Percentiles rank a stretch among this genome's conserved stretches.
phyloP scores from a whole-genome alignment of 2,113 vertebrate genomes.

The Cervus canadensis region DNA sequence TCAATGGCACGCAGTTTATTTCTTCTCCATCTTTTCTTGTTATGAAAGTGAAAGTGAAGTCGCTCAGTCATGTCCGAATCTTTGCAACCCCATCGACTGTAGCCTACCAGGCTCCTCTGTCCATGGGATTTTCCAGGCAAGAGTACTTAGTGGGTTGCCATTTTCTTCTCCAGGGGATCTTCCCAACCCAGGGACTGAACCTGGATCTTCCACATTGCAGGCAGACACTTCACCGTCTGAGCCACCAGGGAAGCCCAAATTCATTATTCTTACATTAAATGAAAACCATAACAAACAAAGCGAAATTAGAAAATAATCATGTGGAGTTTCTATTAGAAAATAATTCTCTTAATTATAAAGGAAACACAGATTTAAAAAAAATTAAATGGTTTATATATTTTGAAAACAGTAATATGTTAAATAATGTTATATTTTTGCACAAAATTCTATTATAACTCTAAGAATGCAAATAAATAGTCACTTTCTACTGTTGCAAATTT shows the following conservation, averaged over 20 bases:
- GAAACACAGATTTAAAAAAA: neutral
- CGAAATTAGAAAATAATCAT: neutral
- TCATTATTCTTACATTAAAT: neutral
- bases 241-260: neutral
- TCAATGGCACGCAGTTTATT: neutral
- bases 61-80: rapidly evolving
- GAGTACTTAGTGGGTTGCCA: neutral
- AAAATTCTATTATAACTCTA: neutral
- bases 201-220: neutral
- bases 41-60: neutral
- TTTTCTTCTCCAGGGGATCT: neutral
- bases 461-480: neutral
- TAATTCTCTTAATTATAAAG: neutral
- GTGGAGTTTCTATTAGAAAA: neutral
- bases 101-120: neutral
- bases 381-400: neutral
- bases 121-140: neutral
- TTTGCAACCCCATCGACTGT: neutral
- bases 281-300: neutral
- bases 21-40: neutral
- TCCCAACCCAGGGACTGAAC: neutral
- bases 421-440: neutral
- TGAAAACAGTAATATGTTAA: neutral
- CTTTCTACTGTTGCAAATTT: conserved; percentile 1
- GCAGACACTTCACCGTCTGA: neutral